Evolutionary conservation across 2,888 invertebrate genomes (phyloP).

Genomic region (Ceramica pisi): DNA sequence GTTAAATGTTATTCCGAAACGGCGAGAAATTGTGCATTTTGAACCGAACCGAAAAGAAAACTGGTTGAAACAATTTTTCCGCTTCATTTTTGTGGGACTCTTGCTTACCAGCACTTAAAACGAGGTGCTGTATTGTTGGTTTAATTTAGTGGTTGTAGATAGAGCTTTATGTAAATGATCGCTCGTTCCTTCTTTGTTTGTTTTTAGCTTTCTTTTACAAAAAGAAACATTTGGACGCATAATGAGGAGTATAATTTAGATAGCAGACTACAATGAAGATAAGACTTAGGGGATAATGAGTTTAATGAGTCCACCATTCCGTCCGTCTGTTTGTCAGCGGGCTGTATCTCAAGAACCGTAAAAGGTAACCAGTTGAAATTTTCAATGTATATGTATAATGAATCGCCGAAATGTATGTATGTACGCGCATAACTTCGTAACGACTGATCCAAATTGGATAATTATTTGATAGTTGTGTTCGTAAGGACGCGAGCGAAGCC

Average conservation of each 20-base stretch:
- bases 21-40: neutral
- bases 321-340: too few species aligned
- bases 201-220: constrained; percentile 14
- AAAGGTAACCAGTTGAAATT: too few species aligned
- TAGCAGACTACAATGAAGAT: neutral
- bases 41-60: neutral
- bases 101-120: neutral
- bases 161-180: constrained; percentile 3
- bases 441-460: too few species aligned
- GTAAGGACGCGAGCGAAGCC: too few species aligned
- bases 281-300: neutral
- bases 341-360: too few species aligned
- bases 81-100: neutral
- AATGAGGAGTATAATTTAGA: constrained; percentile 15
- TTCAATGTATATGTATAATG: too few species aligned
- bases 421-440: too few species aligned
- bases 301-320: too few species aligned
- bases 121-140: neutral
- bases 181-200: neutral
- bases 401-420: too few species aligned
- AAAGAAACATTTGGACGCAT: neutral
- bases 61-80: neutral
- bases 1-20: neutral
- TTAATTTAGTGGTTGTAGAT: neutral
- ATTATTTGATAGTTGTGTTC: too few species aligned